phyloP scores from a whole-genome alignment of 2,888 invertebrate species.

The Rotaria sp. region DNA sequence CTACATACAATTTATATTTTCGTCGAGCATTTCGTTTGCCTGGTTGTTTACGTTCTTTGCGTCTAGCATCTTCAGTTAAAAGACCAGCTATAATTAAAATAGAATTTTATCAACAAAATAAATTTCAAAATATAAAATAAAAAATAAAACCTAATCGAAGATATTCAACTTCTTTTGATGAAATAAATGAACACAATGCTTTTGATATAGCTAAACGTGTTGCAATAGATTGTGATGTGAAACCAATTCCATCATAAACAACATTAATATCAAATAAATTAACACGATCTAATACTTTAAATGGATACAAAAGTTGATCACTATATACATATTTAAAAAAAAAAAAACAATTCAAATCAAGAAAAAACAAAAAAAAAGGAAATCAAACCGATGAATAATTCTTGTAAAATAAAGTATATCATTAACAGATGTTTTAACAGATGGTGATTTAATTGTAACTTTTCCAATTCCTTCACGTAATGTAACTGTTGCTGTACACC shows the following conservation, averaged over 20 bases:
- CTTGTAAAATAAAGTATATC: conserved; percentile 36
- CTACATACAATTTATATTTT: conserved; percentile 72
- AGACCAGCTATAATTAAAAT: conserved; percentile 66
- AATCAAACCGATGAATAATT: conserved; percentile 30
- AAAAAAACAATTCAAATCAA: not conserved
- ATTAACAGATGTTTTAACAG: conserved; percentile 23
- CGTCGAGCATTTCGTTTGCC: conserved; percentile 81
- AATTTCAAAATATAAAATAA: not conserved
- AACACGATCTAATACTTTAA: conserved; percentile 36
- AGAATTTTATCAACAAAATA: not conserved
- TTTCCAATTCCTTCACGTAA: conserved; percentile 79
- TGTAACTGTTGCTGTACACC: conserved; percentile 58
- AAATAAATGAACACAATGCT: conserved; percentile 37
- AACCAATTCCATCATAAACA: conserved; percentile 31
- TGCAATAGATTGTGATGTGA: conserved; percentile 33
- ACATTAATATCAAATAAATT: conserved; percentile 37
- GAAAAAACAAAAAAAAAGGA: not conserved
- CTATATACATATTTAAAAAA: not conserved
- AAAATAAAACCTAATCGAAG: conserved; percentile 1
- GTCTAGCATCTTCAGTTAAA: conserved; percentile 70
- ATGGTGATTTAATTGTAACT: conserved; percentile 65
- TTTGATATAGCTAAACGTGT: conserved; percentile 33
- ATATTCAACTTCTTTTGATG: conserved; percentile 36
- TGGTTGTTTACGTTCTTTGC: conserved; percentile 79
- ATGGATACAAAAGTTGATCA: conserved; percentile 37